phyloP scores from a whole-genome alignment of 2,113 vertebrate genomes.

The Trogon surrucura region DNA sequence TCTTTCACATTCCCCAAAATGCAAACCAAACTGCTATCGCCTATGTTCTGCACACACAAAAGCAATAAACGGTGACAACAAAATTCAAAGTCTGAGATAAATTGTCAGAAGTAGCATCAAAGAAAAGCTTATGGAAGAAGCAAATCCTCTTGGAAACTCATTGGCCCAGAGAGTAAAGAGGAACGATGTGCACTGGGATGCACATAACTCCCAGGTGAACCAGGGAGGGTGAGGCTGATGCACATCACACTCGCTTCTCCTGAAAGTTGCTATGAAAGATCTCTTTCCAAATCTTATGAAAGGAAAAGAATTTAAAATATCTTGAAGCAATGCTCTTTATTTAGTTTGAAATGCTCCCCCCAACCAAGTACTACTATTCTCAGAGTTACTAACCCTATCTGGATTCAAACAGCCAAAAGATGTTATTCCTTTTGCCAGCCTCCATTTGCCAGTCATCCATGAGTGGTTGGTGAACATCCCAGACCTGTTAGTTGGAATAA shows the following conservation, averaged over 20 bases:
- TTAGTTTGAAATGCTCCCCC: not conserved
- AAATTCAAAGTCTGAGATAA: not conserved
- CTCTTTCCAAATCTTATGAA: not conserved
- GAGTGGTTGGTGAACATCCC: not conserved
- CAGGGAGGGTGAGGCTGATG: not conserved
- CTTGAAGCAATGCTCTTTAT: not conserved
- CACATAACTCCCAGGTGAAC: not conserved
- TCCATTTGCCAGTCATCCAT: not conserved
- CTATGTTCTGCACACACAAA: not conserved
- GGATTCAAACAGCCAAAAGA: not conserved
- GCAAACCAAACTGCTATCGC: not conserved
- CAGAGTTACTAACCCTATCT: not conserved
- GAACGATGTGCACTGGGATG: fast-evolving
- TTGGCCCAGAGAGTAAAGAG: not conserved
- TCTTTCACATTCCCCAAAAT: not conserved
- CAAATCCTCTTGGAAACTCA: not conserved
- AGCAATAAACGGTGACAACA: not conserved
- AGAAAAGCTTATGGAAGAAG: not conserved
- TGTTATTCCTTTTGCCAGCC: not conserved
- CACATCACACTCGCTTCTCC: not conserved
- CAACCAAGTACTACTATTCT: fast-evolving
- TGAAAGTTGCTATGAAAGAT: not conserved
- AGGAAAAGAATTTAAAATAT: not conserved
- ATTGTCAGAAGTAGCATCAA: not conserved
- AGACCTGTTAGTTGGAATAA: not conserved